These are phyloP conservation scores for Byasa hedistus DNA, from an alignment of 2,888 invertebrate genomes.

Conservation along the genomic window DNA sequence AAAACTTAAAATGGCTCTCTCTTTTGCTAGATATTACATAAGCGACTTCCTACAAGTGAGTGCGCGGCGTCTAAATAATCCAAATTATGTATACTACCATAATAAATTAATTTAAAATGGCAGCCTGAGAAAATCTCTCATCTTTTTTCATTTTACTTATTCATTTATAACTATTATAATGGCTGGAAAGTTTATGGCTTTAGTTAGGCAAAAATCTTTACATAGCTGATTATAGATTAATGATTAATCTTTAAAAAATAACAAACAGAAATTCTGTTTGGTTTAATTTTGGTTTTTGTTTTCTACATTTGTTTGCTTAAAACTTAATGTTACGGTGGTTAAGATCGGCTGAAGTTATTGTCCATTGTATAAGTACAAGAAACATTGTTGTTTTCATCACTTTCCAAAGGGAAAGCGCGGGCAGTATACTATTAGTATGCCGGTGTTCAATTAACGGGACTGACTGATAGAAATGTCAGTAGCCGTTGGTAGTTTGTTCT, in stretches of 20 bases:
- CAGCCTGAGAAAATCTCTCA: neutral
- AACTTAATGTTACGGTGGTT: neutral
- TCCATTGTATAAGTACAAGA: slow-evolving; percentile 28
- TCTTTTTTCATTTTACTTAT: neutral
- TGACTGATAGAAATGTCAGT: slow-evolving; percentile 46
- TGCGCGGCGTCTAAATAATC: neutral
- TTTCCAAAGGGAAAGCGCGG: slow-evolving; percentile 73
- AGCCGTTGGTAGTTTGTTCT: slow-evolving; percentile 35
- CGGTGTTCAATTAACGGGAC: slow-evolving; percentile 68
- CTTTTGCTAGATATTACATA: slow-evolving; percentile 8
- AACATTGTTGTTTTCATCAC: slow-evolving; percentile 43
- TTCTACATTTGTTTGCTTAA: too few species aligned
- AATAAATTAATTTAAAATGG: slow-evolving; percentile 11
- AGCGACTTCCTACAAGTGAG: slow-evolving; percentile 14
- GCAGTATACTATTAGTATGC: slow-evolving; percentile 65
- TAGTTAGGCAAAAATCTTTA: neutral
- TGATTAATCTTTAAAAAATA: neutral
- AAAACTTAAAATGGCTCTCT: slow-evolving; percentile 11
- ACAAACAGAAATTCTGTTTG: too few species aligned
- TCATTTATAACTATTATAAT: neutral
- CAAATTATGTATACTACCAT: neutral
- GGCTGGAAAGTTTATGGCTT: neutral
- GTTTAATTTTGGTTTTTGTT: too few species aligned
- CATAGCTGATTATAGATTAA: too few species aligned
- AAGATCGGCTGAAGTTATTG: neutral